These are phyloP conservation scores for Arizona elegans DNA, from an alignment of 2,113 vertebrate genomes.

Conservation along the genomic window DNA sequence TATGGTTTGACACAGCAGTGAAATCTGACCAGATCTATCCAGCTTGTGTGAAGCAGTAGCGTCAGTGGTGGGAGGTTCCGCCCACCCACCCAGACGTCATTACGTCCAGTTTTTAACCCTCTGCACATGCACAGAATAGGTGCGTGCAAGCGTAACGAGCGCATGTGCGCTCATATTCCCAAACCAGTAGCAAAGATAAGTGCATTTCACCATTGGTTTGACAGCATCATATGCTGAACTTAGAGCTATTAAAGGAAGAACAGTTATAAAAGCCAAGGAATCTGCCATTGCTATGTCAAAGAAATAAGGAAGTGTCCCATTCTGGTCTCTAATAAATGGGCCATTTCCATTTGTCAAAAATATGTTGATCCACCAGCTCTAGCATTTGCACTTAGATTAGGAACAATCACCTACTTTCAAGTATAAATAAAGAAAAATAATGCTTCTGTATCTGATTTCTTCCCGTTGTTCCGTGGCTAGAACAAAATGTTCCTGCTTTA, in stretches of 20 bases:
- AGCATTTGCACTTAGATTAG: neutral
- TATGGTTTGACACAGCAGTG: neutral
- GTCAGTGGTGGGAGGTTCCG: too few relatives aligned
- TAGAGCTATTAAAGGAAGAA: neutral
- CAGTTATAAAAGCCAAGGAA: neutral
- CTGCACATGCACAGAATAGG: too few relatives aligned
- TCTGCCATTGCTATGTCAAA: neutral
- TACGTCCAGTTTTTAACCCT: too few relatives aligned
- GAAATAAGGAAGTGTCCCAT: neutral
- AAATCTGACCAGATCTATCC: too few relatives aligned
- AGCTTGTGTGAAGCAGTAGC: too few relatives aligned
- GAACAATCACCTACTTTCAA: neutral
- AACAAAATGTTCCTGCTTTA: neutral
- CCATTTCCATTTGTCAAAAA: neutral
- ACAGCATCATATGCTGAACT: neutral
- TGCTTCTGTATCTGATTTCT: neutral
- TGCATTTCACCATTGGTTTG: neutral
- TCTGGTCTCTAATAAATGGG: neutral
- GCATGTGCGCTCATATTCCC: too few relatives aligned
- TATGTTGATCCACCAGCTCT: neutral
- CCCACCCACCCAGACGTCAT: too few relatives aligned
- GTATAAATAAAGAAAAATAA: neutral
- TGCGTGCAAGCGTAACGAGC: too few relatives aligned
- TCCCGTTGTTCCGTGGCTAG: neutral
- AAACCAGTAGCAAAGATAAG: too few relatives aligned